phyloP scores from a whole-genome alignment of 2,888 invertebrate species.

The Orthosia cruda region DNA sequence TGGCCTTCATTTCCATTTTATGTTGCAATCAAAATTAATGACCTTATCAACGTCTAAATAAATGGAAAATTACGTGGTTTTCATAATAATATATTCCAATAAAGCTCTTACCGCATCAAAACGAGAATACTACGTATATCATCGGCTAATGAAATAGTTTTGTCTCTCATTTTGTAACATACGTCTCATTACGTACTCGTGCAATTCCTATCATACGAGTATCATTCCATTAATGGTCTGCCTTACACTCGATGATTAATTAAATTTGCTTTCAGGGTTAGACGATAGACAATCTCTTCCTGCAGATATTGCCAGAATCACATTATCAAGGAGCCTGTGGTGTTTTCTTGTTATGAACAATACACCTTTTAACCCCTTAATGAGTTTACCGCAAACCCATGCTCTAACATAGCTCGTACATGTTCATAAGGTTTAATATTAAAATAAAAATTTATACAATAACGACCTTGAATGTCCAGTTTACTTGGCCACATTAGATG shows the following conservation, averaged over 20 bases:
- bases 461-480: too few relatives aligned
- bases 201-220: slow-evolving; percentile 3
- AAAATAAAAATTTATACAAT: too few relatives aligned
- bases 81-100: not conserved
- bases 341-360: not conserved
- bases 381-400: not conserved
- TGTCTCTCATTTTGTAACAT: not conserved
- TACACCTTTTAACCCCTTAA: not conserved
- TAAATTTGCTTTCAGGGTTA: slow-evolving; percentile 7
- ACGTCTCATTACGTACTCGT: slow-evolving; percentile 17
- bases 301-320: not conserved
- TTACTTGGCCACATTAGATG: too few relatives aligned
- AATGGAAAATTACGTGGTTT: not conserved
- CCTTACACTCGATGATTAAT: not conserved
- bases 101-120: not conserved
- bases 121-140: too few relatives aligned
- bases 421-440: too few relatives aligned
- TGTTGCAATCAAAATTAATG: not conserved
- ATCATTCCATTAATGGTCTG: slow-evolving; percentile 4
- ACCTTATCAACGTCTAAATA: not conserved
- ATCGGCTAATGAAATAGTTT: not conserved
- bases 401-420: too few relatives aligned
- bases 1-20: not conserved
- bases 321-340: not conserved
- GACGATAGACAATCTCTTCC: not conserved